phyloP scores from a whole-genome alignment of 2,888 invertebrate genomes.

The Acanthosoma haemorrhoidale region DNA sequence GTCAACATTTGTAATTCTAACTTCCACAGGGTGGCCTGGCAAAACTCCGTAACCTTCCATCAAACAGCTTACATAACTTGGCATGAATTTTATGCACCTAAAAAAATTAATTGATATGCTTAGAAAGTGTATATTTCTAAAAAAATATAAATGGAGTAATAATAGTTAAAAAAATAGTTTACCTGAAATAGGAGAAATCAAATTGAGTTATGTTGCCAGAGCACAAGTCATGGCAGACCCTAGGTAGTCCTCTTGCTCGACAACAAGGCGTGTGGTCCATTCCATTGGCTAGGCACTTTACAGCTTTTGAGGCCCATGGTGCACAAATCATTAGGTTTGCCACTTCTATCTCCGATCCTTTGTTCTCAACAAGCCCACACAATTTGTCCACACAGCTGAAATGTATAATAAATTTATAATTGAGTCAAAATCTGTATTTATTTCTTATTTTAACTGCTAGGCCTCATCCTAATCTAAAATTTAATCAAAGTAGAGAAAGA shows the following conservation, averaged over 20 bases:
- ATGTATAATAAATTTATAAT: no score
- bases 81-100: conserved; percentile 75
- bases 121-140: neutral
- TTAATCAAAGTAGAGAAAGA: no score
- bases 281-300: conserved; percentile 71
- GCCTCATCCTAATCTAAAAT: no score
- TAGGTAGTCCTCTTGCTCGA: conserved; percentile 65
- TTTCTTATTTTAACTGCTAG: no score
- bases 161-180: conserved; percentile 44
- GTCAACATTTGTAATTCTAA: conserved; percentile 68
- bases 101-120: no score
- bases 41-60: conserved; percentile 79
- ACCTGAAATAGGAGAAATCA: conserved; percentile 79
- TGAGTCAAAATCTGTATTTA: neutral
- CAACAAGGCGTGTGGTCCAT: conserved; percentile 80
- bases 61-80: conserved; percentile 72
- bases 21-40: conserved; percentile 63
- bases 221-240: conserved; percentile 69
- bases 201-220: conserved; percentile 71
- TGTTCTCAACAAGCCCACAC: conserved; percentile 63
- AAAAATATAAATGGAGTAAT: neutral
- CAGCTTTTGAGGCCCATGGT: conserved; percentile 77
- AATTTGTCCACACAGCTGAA: conserved; percentile 64
- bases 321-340: conserved; percentile 86
- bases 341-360: conserved; percentile 53